phyloP scores from a whole-genome alignment of 1,140 invertebrate genomes.

The Grapholita molesta region DNA sequence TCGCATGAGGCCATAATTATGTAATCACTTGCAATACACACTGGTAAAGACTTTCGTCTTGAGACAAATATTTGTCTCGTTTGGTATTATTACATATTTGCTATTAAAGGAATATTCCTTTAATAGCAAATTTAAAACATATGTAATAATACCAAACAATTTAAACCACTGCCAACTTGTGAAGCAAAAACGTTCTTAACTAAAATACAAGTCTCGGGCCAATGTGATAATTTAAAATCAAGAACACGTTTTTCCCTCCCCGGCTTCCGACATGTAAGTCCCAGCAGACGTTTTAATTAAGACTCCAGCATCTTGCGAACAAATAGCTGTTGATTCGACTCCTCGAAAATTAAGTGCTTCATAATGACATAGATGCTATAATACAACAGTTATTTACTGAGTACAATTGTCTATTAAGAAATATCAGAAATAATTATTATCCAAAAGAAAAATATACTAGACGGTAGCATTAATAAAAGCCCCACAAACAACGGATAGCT shows the following conservation, averaged over 20 bases:
- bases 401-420: background rate
- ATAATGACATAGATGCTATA: background rate
- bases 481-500: too few relatives aligned
- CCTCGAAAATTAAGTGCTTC: background rate
- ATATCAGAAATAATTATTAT: too few relatives aligned
- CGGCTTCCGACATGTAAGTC: background rate
- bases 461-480: too few relatives aligned
- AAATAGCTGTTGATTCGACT: slow-evolving; percentile 4
- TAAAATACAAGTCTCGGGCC: background rate
- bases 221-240: slow-evolving; percentile 14
- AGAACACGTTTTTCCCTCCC: slow-evolving; percentile 2
- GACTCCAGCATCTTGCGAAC: background rate
- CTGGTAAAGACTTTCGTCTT: too few relatives aligned
- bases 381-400: background rate
- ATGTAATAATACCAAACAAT: too few relatives aligned
- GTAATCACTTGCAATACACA: too few relatives aligned
- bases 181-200: background rate
- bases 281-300: slow-evolving; percentile 12
- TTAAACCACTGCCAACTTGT: background rate
- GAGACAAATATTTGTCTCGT: too few relatives aligned
- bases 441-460: too few relatives aligned
- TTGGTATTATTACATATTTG: too few relatives aligned
- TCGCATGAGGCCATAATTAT: too few relatives aligned
- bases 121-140: too few relatives aligned
- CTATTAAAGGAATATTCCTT: too few relatives aligned